A percentile compares a stretch with the other conserved stretches of the same genome.
Conservation (phyloP, 2,888 invertebrate species). For the Leucophenga montana region DNA sequence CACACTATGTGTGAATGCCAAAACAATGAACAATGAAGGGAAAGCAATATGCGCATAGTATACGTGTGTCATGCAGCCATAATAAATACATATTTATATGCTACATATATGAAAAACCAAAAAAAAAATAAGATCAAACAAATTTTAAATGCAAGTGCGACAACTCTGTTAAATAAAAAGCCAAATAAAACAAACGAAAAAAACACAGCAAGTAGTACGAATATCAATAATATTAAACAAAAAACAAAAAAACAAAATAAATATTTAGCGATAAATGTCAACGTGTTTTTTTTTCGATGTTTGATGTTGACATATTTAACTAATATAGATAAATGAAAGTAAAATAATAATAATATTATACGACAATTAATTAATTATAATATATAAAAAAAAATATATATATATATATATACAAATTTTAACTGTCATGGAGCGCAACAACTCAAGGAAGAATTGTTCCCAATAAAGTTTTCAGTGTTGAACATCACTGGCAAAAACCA, state of each 20-base stretch:
- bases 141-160: not conserved
- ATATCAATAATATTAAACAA: not conserved
- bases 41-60: no score
- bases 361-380: not conserved
- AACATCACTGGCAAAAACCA: slow-evolving; percentile 43
- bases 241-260: not conserved
- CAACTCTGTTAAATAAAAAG: not conserved
- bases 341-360: not conserved
- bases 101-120: not conserved
- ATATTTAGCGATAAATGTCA: slow-evolving; percentile 11
- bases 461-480: slow-evolving; percentile 38
- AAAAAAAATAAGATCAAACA: not conserved
- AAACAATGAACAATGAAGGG: no score
- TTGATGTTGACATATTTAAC: slow-evolving; percentile 56
- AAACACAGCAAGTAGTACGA: no score
- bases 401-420: not conserved
- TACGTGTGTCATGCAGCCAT: no score
- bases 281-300: slow-evolving; percentile 51
- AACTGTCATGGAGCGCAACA: not conserved
- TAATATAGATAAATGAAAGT: not conserved
- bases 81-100: slow-evolving; percentile 7
- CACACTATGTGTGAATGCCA: no score
- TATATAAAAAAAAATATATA: slow-evolving; percentile 1
- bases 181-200: not conserved
- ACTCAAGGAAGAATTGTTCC: no score